These are phyloP conservation scores for Palythoa caribaeorum DNA, from an alignment of 92 coral and sea anemone species.

Conservation along the genomic window DNA sequence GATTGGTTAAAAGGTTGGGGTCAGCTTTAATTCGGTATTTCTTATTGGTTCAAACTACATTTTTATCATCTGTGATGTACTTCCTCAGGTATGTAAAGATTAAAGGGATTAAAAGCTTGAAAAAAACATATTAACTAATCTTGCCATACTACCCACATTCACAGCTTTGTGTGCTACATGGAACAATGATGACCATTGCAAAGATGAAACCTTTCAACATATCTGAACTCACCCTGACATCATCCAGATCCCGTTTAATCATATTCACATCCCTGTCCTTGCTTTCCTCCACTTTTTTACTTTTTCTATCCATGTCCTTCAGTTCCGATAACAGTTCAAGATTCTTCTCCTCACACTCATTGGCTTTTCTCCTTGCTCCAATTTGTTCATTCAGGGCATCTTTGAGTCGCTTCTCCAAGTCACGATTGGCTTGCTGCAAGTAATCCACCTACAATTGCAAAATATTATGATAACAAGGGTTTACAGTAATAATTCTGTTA, in stretches of 20 bases:
- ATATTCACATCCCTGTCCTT: conserved; percentile 78
- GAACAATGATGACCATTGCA: too few relatives aligned
- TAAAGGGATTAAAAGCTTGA: too few relatives aligned
- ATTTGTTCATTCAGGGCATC: conserved; percentile 76
- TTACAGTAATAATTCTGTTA: too few relatives aligned
- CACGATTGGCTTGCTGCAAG: conserved; percentile 97
- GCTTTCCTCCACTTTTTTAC: conserved; percentile 80
- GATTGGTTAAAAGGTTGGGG: too few relatives aligned
- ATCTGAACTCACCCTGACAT: conserved; percentile 80
- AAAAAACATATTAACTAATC: too few relatives aligned
- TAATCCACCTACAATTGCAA: conserved; percentile 81
- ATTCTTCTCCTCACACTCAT: conserved; percentile 83
- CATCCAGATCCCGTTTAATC: conserved; percentile 77
- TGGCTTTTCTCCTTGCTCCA: conserved; percentile 72
- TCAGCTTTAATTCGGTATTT: too few relatives aligned
- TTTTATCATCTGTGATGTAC: too few relatives aligned
- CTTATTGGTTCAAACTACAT: too few relatives aligned
- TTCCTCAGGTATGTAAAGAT: too few relatives aligned
- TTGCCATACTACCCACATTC: too few relatives aligned
- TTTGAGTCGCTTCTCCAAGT: conserved; percentile 88
- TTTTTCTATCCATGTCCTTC: conserved; percentile 82
- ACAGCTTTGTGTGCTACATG: too few relatives aligned
- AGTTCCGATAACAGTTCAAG: conserved; percentile 86
- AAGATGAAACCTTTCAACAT: neutral
- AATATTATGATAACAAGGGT: neutral